Evolutionary conservation across 2,113 vertebrate species (phyloP).

Genomic region (Litocranius walleri): DNA sequence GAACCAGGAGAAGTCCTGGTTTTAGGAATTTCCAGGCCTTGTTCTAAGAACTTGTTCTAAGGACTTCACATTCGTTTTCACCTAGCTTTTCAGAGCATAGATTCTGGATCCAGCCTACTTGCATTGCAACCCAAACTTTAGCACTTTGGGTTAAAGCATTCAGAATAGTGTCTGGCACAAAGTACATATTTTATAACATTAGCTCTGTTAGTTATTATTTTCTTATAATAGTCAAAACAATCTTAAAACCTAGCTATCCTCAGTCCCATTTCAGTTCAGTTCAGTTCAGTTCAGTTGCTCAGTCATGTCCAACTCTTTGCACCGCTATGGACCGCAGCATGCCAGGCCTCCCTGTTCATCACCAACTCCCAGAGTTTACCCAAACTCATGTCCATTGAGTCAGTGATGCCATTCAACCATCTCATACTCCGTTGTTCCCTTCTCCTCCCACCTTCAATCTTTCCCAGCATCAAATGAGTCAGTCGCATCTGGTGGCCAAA

Average conservation of each 20-base stretch:
- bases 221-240: not conserved
- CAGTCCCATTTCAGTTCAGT: not conserved
- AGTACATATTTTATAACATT: not conserved
- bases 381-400: not conserved
- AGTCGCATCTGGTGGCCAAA: not conserved
- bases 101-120: not conserved
- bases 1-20: not conserved
- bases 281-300: not conserved
- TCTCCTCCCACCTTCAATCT: not conserved
- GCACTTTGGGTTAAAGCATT: not conserved
- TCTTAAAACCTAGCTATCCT: not conserved
- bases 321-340: not conserved
- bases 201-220: not conserved
- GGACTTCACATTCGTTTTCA: not conserved
- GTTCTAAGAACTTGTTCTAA: not conserved
- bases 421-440: not conserved
- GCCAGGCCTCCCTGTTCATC: not conserved
- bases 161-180: not conserved
- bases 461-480: not conserved
- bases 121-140: not conserved
- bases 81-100: not conserved
- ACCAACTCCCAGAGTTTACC: not conserved
- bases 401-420: not conserved
- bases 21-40: not conserved
- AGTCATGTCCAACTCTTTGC: not conserved